phyloP scores from a whole-genome alignment of 1,140 invertebrate genomes.

The Scaptomyza montana region DNA sequence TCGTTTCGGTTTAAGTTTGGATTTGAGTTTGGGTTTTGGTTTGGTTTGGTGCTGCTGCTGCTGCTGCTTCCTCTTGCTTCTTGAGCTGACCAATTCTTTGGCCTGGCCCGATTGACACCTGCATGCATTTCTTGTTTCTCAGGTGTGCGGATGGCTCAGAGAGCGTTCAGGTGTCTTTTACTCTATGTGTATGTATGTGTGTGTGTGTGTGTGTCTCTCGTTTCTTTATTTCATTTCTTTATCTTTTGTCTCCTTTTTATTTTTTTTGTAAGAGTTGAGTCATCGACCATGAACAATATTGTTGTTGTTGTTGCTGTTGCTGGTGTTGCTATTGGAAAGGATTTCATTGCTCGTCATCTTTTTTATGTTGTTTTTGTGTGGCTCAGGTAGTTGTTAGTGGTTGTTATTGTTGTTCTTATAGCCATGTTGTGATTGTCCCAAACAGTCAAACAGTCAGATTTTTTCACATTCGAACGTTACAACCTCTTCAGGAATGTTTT shows the following conservation, averaged over 20 bases:
- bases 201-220: constrained; percentile 50
- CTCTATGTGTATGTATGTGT: constrained; percentile 30
- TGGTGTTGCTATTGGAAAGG: constrained; percentile 71
- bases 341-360: constrained; percentile 62
- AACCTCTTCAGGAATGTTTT: constrained; percentile 3
- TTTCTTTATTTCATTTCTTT: constrained; percentile 78
- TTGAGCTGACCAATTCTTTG: constrained; percentile 69
- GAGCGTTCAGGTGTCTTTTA: constrained; percentile 61
- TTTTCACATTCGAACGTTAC: constrained; percentile 19
- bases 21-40: constrained; percentile 20
- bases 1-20: neutral
- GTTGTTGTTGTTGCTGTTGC: constrained; percentile 47
- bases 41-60: too few relatives aligned
- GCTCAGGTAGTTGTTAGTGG: constrained; percentile 61
- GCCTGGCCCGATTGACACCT: constrained; percentile 73
- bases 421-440: constrained; percentile 46
- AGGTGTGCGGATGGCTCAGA: constrained; percentile 65
- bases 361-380: constrained; percentile 1
- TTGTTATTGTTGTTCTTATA: constrained; percentile 10
- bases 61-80: constrained; percentile 38
- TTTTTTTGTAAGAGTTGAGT: constrained; percentile 56
- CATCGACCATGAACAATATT: constrained; percentile 76
- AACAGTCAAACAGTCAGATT: constrained; percentile 13
- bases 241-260: constrained; percentile 51
- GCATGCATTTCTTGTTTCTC: constrained; percentile 82